Conservation (phyloP, 1,140 invertebrate genomes). For the Solenopsis fugax region DNA sequence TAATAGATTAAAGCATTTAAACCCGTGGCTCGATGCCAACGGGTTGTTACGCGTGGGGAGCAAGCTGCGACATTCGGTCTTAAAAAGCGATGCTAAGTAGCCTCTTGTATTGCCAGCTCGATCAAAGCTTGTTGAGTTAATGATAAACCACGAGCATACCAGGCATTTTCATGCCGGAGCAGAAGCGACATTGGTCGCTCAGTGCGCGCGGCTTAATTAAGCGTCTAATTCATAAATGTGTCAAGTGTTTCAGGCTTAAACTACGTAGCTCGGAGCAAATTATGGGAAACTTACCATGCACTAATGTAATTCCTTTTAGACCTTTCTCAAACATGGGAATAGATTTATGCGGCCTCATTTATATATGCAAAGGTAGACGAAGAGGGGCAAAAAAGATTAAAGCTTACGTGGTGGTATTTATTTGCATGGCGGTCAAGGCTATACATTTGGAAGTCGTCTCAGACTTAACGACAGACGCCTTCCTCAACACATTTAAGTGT, state of each 20-base stretch:
- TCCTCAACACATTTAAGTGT: not conserved
- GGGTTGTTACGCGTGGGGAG: not conserved
- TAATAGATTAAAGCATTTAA: not conserved
- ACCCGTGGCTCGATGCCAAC: not conserved
- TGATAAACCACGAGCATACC: not conserved
- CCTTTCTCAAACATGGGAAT: slow-evolving; percentile 81
- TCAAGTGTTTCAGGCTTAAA: not conserved
- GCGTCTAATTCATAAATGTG: not conserved
- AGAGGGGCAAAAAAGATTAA: not conserved
- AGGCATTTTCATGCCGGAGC: too few species aligned
- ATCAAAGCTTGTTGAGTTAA: not conserved
- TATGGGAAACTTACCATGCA: slow-evolving; percentile 80
- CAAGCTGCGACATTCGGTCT: not conserved
- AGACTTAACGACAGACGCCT: not conserved
- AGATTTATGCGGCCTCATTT: slow-evolving; percentile 83
- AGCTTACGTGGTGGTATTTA: not conserved
- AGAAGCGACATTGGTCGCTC: not conserved
- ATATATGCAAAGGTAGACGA: slow-evolving; percentile 67
- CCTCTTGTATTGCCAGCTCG: not conserved
- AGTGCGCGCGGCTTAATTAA: not conserved
- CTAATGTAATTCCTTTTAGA: slow-evolving; percentile 66
- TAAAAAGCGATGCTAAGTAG: not conserved
- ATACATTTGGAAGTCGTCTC: slow-evolving; percentile 66
- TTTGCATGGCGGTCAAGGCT: slow-evolving; percentile 15
- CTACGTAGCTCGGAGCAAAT: not conserved